Evolutionary conservation across 2,888 invertebrate species (phyloP).

Genomic region (Corbicula japonica): DNA sequence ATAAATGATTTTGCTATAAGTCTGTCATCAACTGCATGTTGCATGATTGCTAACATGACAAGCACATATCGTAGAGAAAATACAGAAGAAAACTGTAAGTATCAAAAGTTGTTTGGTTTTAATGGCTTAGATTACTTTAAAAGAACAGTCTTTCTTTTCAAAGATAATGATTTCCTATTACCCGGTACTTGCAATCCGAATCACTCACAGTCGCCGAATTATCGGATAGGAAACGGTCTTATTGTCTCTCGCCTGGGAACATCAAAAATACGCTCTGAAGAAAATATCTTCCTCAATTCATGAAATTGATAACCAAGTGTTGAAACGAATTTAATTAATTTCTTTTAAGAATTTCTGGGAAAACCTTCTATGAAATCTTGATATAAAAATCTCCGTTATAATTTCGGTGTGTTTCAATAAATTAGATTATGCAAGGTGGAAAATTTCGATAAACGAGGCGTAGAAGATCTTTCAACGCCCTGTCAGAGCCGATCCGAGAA

Average conservation of each 20-base stretch:
- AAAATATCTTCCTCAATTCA: slow-evolving; percentile 32
- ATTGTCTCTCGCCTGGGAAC: slow-evolving; percentile 21
- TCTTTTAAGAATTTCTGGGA: slow-evolving; percentile 50
- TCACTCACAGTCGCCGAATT: too few relatives aligned
- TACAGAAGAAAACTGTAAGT: too few relatives aligned
- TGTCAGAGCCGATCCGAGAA: slow-evolving; percentile 28
- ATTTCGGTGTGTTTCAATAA: slow-evolving; percentile 45
- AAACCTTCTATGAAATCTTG: slow-evolving; percentile 26
- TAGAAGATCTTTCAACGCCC: slow-evolving; percentile 43
- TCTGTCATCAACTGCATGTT: too few relatives aligned
- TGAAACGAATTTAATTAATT: slow-evolving; percentile 66
- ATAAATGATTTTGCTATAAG: too few relatives aligned
- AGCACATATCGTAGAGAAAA: too few relatives aligned
- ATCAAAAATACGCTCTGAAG: slow-evolving; percentile 29
- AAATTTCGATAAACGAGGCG: slow-evolving; percentile 53
- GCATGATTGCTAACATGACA: too few relatives aligned
- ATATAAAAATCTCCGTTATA: slow-evolving; percentile 43
- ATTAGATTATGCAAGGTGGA: slow-evolving; percentile 53
- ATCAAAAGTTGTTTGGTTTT: too few relatives aligned
- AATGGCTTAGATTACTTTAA: too few relatives aligned
- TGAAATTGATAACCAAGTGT: slow-evolving; percentile 50
- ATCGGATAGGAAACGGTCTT: background rate
- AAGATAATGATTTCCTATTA: too few relatives aligned
- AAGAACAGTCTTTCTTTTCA: too few relatives aligned
- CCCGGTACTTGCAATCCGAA: too few relatives aligned